phyloP scores from a whole-genome alignment of 2,113 vertebrate species.

The Cyanocitta stelleri region DNA sequence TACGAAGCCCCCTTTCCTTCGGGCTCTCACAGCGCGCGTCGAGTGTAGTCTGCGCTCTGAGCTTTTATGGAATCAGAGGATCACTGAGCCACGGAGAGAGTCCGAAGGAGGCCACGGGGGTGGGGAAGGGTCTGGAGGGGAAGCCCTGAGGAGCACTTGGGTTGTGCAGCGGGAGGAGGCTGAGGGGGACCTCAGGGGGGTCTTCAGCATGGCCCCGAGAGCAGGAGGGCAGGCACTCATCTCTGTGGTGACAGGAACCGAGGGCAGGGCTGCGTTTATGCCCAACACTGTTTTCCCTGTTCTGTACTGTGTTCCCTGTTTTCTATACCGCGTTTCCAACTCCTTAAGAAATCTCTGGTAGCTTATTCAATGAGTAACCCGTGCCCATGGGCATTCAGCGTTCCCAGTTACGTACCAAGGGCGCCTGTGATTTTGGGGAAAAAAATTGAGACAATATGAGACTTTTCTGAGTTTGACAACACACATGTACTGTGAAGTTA shows the following conservation, averaged over 20 bases:
- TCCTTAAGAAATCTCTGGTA: background rate
- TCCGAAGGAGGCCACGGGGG: background rate
- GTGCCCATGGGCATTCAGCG: background rate
- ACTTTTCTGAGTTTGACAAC: background rate
- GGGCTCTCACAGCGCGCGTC: accelerated
- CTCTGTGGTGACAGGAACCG: background rate
- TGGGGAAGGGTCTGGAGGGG: background rate
- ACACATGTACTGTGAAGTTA: background rate
- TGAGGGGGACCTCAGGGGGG: accelerated
- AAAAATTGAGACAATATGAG: background rate
- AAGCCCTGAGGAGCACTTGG: background rate
- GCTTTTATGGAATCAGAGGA: background rate
- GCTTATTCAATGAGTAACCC: background rate
- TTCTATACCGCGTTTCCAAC: background rate
- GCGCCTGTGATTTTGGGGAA: accelerated
- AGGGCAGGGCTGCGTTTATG: background rate
- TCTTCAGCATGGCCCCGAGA: background rate
- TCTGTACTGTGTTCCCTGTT: background rate
- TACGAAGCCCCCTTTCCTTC: accelerated
- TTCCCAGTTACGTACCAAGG: background rate
- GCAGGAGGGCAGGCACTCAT: accelerated
- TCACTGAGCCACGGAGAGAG: background rate
- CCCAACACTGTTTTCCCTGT: background rate
- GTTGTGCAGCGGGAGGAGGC: background rate
- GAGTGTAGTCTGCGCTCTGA: background rate